Conservation (phyloP, 2,113 vertebrate species). For the Steatornis caripensis region DNA sequence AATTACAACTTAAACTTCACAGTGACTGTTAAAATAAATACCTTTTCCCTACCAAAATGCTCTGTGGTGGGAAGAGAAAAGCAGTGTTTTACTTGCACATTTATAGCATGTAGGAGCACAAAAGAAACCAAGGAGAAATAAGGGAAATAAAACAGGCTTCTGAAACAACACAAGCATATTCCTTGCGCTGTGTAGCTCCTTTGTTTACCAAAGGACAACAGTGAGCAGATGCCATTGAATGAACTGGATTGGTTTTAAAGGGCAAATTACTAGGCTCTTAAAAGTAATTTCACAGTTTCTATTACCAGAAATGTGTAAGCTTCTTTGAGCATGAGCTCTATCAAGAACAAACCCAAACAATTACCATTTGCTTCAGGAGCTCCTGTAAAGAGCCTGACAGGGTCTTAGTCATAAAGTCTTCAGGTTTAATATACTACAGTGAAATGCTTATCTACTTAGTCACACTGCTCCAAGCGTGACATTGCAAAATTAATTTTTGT, state of each 20-base stretch:
- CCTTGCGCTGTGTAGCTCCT: background rate
- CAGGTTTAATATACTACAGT: slow-evolving; percentile 10
- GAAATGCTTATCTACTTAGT: slow-evolving; percentile 30
- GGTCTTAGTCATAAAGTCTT: slow-evolving; percentile 28
- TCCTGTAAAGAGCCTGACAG: background rate
- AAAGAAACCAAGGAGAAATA: background rate
- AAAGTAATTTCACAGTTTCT: slow-evolving; percentile 31
- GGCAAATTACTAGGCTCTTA: slow-evolving; percentile 25
- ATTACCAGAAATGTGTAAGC: background rate
- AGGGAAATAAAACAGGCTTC: background rate
- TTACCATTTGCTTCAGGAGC: slow-evolving; percentile 15
- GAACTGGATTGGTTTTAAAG: background rate
- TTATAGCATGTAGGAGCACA: background rate
- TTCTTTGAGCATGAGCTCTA: background rate
- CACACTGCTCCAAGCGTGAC: slow-evolving; percentile 29
- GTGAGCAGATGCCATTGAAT: background rate
- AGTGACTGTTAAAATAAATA: background rate
- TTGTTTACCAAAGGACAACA: slow-evolving; percentile 6
- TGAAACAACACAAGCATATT: background rate
- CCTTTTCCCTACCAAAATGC: background rate
- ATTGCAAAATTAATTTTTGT: slow-evolving; percentile 22
- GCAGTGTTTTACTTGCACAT: background rate
- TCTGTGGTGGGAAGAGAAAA: background rate
- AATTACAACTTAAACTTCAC: background rate
- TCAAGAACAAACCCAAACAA: slow-evolving; percentile 25